Evolutionary conservation across 1,140 invertebrate species (phyloP).

Genomic region (Diuraphis noxia): DNA sequence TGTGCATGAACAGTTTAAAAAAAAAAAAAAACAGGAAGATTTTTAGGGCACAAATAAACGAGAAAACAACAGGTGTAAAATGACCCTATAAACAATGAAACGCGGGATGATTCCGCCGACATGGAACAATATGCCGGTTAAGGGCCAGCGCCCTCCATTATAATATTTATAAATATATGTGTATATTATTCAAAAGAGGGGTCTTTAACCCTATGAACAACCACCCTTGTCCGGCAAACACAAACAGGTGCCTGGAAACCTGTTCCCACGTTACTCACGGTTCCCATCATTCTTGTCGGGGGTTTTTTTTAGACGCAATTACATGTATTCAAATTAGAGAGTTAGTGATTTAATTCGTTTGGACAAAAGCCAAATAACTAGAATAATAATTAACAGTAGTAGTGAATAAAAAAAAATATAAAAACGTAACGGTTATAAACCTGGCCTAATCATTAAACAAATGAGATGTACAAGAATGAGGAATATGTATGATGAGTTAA

Average conservation of each 20-base stretch:
- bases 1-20: conserved; percentile 1
- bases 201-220: conserved; percentile 47
- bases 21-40: conserved; percentile 28
- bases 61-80: conserved; percentile 53
- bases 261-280: conserved; percentile 48
- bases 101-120: conserved; percentile 32
- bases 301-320: conserved; percentile 30
- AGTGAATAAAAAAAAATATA: conserved; percentile 31
- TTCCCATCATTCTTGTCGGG: conserved; percentile 21
- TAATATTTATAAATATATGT: conserved; percentile 25
- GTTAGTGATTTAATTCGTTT: conserved; percentile 47
- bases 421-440: not conserved
- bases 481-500: not conserved
- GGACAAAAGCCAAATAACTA: conserved; percentile 41
- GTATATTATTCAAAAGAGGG: not conserved
- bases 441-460: not conserved
- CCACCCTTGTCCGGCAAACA: conserved; percentile 49
- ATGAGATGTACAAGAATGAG: not conserved
- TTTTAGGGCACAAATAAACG: conserved; percentile 33
- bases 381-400: conserved; percentile 34
- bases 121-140: conserved; percentile 51
- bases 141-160: conserved; percentile 47
- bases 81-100: conserved; percentile 51
- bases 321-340: conserved; percentile 46
- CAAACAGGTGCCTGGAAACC: conserved; percentile 47